Base-by-base conservation (phyloP, 2,888 invertebrate species). In the Odontocerum albicorne region DNA sequence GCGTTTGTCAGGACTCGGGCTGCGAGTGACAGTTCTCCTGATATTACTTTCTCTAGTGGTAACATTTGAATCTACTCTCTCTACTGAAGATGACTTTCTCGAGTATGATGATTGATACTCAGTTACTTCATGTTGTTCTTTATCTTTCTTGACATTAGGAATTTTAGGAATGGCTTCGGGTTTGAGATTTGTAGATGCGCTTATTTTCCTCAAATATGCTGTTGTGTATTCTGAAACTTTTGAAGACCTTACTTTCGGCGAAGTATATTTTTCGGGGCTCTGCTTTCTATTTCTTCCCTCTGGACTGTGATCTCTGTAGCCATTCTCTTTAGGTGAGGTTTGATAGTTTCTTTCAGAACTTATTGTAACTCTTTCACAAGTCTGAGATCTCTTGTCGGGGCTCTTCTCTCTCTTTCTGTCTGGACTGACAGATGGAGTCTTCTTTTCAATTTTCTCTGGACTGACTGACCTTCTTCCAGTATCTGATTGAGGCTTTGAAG, bases 171-270 rank as follows among this genome's bases (percentile, higher is more conserved):
- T 62, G 50, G 47, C 61, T 56, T 59, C 58, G 33, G 59, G 59
- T 56, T 52, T 61, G 19, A 56, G 50, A 22, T 60, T 60, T 39
- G 55, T 55, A 6, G 57, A 60, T 32, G 47, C 63, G 1, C 77
- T 75, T 1, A 76, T 72, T 63, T 75, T 77, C 55, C 75, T 78
- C 72, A 78, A 74, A 54, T 78, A 77, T 32, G 78, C 78, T 4
- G 75, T 68, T 4, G 77, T 75, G 36, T 77, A 77, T 58, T 78
- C 77, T 49, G 69, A 74, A 49, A 77, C 75, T 33, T 74, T 73
- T 55, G 71, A 75, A 0, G 69, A 61, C 65, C 75, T 77, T 4
- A 71, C 61, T 66, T 74, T 76, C 1, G 69, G 64, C 47, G 70
- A 69, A 1, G 66, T 66, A 56, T 70, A 73, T 62, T 77, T 75